Evolutionary conservation across 2,113 vertebrate species (phyloP), one percentile per base, ranked within the genome.

Genomic region (Festucalex cinctus): DNA sequence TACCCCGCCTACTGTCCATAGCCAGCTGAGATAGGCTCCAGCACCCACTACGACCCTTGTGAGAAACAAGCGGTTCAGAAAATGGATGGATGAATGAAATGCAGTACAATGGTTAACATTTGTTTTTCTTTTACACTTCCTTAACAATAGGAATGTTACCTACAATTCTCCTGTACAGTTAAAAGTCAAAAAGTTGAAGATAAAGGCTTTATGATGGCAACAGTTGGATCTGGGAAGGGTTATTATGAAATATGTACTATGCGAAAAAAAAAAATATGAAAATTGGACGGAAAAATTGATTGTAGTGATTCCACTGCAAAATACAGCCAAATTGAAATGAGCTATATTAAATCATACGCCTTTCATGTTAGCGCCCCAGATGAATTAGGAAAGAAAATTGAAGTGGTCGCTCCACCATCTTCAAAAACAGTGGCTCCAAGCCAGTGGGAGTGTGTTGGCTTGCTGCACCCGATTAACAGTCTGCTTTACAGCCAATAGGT

Each of bases 381-480:
- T 85, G 71, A n/a, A 87, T 89, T 88, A 85, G 80, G 71, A 76
- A 86, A 88, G 86, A 85, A 90, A 64, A 83, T 28, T 75, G 86
- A 77, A 63, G 19, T 62, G 39, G 60, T 62, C 9, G 60, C 39
- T 62, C 60, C 39, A 43, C n/a, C 26, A 35, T 56, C 51, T 19
- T 64, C 28, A 39, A 66, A 68, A 71, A 72, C 82, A 46, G 76
- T 92, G 91, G 92, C 92, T 85, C 68, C 77, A 70, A 89, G 94
- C 93, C 93, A 94, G 84, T 75, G 88, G 85, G 83, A 84, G 90
- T 89, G 84, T 88, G 91, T 88, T 93, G 92, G 89, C 91, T 90
- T 28, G 85, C 75, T 71, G 82, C 85, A 83, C 77, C 80, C 86
- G 86, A 90, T 90, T 90, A 92, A 88, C 84, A 81, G 80, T 75